Base-by-base conservation (phyloP, 2,113 vertebrate species). In the Protomyctophum bolini region DNA sequence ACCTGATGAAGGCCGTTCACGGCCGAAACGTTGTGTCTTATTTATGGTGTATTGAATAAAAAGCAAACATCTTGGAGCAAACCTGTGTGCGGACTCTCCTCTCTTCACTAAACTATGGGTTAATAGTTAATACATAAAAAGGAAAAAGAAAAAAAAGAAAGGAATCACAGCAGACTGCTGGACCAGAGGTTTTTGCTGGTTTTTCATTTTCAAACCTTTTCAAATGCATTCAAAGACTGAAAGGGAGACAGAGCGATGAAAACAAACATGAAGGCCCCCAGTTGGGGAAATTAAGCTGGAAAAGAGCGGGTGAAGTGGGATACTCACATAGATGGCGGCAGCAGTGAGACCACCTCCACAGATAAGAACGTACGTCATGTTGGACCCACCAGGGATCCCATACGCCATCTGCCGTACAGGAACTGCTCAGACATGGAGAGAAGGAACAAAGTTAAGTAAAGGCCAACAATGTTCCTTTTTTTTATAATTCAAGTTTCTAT, bases 321-420 rank as follows among this genome's bases (percentile, higher is more conserved):
- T 59, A 85, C 96, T 96, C 91, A 98, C 97, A 77, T 96, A 98
- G 84, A 94, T 92, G 8, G 91, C 91, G n/a, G 93, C 95, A 72
- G 94, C 93, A 55, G 92, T 89, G 68, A 95, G 76, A 28, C 95
- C 92, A 70, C 94, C 94, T 48, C 95, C 95, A 66, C 95, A 88
- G 59, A 97, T 67, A 66, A 96, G 84, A 64, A 94, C 83, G 76
- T 96, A 95, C 6, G 93, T 88, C 82, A 93, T 76, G 73, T 85
- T 93, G 52, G 95, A 91, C 51, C 91, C 89, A 64, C 95, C 93
- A 6, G 94, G 94, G 68, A 93, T 76, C 0, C 93, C 93, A 15
- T 93, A 93, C 56, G 96, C 94, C 93, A 97, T 94, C 89, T 92
- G 90, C 11, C 94, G 94, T 73, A 88, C 85, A 57, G 95, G 92